Percentiles rank a stretch among this genome's conserved stretches.
phyloP scores from a whole-genome alignment of 2,888 invertebrate genomes.

The Apamea crenata region DNA sequence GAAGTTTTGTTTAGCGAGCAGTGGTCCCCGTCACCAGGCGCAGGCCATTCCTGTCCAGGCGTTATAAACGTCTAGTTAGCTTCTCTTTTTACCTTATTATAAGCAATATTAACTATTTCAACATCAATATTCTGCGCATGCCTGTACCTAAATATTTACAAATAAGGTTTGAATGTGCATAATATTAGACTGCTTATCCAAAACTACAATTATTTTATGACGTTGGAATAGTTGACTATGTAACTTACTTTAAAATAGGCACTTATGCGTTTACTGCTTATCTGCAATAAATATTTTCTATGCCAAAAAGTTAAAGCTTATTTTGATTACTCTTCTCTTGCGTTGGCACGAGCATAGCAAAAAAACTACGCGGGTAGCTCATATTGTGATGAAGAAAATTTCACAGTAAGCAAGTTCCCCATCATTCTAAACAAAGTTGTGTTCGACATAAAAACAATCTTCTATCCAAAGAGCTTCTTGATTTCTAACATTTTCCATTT shows the following conservation, averaged over 20 bases:
- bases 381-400: background rate
- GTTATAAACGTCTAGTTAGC: background rate
- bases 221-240: conserved; percentile 21
- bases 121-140: conserved; percentile 21
- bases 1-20: background rate
- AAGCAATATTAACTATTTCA: conserved; percentile 2
- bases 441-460: background rate
- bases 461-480: background rate
- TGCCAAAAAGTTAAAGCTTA: background rate
- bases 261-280: conserved; percentile 30
- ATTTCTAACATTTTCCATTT: background rate
- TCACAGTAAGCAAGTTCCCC: background rate
- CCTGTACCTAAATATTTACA: conserved; percentile 21
- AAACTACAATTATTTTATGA: conserved; percentile 30
- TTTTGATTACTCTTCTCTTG: conserved; percentile 7
- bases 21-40: background rate
- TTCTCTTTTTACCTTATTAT: background rate
- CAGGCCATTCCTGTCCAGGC: background rate
- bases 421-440: background rate
- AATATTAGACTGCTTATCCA: conserved; percentile 2
- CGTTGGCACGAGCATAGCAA: background rate
- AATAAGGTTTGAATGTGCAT: conserved; percentile 22
- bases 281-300: conserved; percentile 32
- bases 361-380: background rate
- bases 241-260: conserved; percentile 31